These are phyloP conservation scores for Gerris buenoi DNA, from an alignment of 1,140 invertebrate species.

Conservation along the genomic window DNA sequence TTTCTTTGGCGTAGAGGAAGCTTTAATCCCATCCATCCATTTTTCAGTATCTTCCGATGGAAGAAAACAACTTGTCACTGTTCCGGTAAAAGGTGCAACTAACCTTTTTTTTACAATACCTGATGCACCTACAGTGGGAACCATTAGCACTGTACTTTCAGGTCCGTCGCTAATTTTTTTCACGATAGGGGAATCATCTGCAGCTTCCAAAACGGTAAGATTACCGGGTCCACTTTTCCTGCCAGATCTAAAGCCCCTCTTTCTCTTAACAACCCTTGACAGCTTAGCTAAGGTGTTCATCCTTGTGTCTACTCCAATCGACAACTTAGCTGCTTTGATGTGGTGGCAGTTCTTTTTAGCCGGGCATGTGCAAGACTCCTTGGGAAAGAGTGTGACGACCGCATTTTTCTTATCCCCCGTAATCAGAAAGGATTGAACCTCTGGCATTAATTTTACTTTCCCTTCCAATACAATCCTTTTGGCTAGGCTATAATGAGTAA, in stretches of 20 bases:
- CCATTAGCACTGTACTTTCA: neutral
- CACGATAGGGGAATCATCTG: neutral
- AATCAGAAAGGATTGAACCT: neutral
- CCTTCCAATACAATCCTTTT: neutral
- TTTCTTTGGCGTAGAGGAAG: neutral
- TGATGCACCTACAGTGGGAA: neutral
- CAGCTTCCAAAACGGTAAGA: neutral
- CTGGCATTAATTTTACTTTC: neutral
- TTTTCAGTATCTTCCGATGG: neutral
- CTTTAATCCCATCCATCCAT: neutral
- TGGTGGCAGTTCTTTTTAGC: neutral
- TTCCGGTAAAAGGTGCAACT: neutral
- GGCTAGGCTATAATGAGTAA: neutral
- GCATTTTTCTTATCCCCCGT: neutral
- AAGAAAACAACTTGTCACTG: neutral
- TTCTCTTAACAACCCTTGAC: neutral
- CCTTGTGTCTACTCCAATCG: conserved; percentile 6
- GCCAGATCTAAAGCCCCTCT: neutral
- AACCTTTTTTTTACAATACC: neutral
- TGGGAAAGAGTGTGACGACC: neutral
- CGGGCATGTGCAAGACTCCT: neutral
- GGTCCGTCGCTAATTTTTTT: neutral
- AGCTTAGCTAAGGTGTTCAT: conserved; percentile 5
- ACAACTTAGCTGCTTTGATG: neutral
- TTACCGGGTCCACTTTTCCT: no score